Conservation (phyloP, 53 echinoderm and acorn worm genomes). For the Antedon mediterranea region DNA sequence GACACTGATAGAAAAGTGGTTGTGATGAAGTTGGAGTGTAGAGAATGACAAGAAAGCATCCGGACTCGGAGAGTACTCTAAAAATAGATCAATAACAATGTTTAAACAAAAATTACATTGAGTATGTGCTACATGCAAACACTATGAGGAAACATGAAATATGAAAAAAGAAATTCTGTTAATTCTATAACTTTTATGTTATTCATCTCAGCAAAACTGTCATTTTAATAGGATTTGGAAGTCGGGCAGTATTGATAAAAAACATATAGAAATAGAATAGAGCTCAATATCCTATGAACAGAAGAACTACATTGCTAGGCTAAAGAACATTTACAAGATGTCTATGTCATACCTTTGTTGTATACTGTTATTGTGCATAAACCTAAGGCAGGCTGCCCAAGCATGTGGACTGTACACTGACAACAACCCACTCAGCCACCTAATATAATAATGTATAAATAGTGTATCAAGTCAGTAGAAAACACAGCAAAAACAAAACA, state of each 20-base stretch:
- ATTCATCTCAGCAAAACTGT: too few species aligned
- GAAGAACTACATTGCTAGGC: too few species aligned
- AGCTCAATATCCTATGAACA: too few species aligned
- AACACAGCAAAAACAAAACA: background rate
- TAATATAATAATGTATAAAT: conserved; percentile 5
- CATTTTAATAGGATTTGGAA: too few species aligned
- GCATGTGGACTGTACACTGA: conserved; percentile 59
- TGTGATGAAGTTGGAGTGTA: conserved; percentile 45
- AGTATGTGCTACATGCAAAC: too few species aligned
- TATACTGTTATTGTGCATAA: conserved; percentile 58
- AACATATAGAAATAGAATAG: too few species aligned
- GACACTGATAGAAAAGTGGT: conserved; percentile 74
- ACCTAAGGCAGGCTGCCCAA: conserved; percentile 73
- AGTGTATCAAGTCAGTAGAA: background rate
- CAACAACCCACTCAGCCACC: conserved; percentile 82
- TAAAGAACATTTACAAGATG: background rate
- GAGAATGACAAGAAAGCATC: conserved; percentile 55
- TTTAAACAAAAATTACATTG: too few species aligned
- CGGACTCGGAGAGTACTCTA: conserved; percentile 46
- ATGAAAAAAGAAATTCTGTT: too few species aligned
- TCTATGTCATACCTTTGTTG: conserved; percentile 57
- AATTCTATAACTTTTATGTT: too few species aligned
- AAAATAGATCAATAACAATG: conserved; percentile 1
- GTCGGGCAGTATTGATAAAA: too few species aligned
- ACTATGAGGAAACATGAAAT: too few species aligned